Evolutionary conservation across 2,888 invertebrate genomes (phyloP).

Genomic region (Drosophila quinaria): DNA sequence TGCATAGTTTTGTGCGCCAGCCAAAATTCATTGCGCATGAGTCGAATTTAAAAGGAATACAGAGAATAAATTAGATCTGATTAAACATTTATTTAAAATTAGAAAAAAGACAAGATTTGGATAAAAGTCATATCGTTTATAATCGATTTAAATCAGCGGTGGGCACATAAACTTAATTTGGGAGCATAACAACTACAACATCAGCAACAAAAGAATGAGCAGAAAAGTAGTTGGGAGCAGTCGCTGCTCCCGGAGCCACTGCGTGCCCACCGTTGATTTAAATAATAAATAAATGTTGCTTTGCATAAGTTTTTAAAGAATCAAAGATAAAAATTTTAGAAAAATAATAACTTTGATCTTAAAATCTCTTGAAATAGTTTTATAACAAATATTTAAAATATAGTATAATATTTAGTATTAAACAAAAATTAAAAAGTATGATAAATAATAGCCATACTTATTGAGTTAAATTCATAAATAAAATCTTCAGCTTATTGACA

Average conservation of each 20-base stretch:
- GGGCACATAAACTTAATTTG: too few relatives aligned
- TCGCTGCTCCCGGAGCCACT: too few relatives aligned
- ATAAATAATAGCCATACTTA: not conserved
- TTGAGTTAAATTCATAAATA: slow-evolving; percentile 17
- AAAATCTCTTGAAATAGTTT: not conserved
- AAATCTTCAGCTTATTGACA: slow-evolving; percentile 16
- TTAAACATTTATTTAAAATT: not conserved
- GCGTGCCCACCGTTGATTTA: too few relatives aligned
- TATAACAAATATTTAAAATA: not conserved
- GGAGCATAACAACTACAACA: too few relatives aligned
- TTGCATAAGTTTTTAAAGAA: too few relatives aligned
- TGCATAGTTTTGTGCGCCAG: slow-evolving; percentile 70
- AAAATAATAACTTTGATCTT: too few relatives aligned
- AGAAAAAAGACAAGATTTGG: too few relatives aligned
- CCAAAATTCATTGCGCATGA: slow-evolving; percentile 31
- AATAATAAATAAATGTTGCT: too few relatives aligned
- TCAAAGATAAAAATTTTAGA: not conserved
- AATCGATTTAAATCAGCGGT: too few relatives aligned
- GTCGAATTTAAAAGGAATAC: not conserved
- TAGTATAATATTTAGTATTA: not conserved
- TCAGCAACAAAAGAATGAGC: too few relatives aligned
- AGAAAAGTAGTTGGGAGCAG: too few relatives aligned
- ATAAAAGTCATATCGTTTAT: too few relatives aligned
- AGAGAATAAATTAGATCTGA: not conserved
- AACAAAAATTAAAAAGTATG: not conserved